Percentiles rank a stretch among this genome's conserved stretches.
Evolutionary conservation across 2,797 vertebrate species (phyloP).

Genomic region (Rhynchonycteris naso): DNA sequence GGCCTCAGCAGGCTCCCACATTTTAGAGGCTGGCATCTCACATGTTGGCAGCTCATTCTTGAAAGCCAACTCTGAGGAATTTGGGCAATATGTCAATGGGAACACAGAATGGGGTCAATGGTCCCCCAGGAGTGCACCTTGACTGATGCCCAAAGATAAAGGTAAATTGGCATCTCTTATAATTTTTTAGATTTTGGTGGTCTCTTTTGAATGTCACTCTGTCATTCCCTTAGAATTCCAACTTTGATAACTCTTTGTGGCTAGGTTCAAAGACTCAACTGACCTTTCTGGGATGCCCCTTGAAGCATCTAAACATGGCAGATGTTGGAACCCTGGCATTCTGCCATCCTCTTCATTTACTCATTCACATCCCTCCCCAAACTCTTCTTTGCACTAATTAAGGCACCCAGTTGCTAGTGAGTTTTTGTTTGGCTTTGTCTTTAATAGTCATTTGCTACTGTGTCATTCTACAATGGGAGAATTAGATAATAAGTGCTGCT

Average conservation of each 20-base stretch:
- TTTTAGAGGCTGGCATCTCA: not conserved
- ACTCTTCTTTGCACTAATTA: not conserved
- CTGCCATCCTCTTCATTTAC: not conserved
- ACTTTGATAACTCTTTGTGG: not conserved
- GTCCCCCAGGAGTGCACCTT: not conserved
- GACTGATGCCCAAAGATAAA: not conserved
- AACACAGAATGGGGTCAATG: not conserved
- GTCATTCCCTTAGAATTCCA: not conserved
- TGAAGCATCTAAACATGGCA: not conserved
- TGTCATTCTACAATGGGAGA: not conserved
- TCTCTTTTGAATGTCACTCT: not conserved
- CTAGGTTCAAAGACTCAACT: not conserved
- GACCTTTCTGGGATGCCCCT: not conserved
- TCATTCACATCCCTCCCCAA: not conserved
- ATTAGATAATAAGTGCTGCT: constrained; percentile 54
- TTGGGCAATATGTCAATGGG: not conserved
- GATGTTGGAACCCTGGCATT: not conserved
- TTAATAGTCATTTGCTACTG: not conserved
- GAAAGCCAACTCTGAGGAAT: not conserved
- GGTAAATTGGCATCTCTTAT: not conserved
- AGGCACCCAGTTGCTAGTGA: not conserved
- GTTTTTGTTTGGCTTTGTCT: constrained; percentile 32
- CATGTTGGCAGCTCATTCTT: not conserved
- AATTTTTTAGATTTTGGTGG: not conserved
- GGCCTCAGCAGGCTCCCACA: not conserved